Evolutionary conservation across 2,797 vertebrate genomes (phyloP), one percentile per base, ranked within the genome.

Genomic region (Rhinogobio ventralis): DNA sequence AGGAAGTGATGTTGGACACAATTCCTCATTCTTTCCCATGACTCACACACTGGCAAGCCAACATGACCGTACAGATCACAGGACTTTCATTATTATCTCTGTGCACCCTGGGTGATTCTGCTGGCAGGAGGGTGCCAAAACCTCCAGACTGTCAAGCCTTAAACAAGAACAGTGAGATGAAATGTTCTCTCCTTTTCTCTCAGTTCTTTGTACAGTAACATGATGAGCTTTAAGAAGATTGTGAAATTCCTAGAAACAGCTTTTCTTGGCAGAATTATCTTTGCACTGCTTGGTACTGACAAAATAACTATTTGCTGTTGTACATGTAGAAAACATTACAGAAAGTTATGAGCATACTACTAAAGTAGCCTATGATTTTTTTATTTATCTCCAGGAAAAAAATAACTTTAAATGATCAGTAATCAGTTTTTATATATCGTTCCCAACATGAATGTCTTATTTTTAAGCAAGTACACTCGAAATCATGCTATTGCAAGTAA

Each of bases 51-150:
- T 62, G 76, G 30, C 42, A 75, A 57, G 36, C 66, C 83, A 86
- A 57, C 46, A 51, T 78, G 80, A 88, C 76, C 36, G 2, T 10
- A 10, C 9, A n/a, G 42, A 86, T 73, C 83, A 88, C 85, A 85
- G 85, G 68, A 86, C 81, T 69, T 60, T 85, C 68, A 81, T 89
- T 88, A 87, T 86, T 71, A 67, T 55, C 51, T 25, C 15, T 1
- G 15, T 36, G 10, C 78, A 39, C 77, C 30, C 77, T 53, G 83
- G 66, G 78, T 71, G 39, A 79, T 51, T 73, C 79, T 46, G 57
- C 81, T 33, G 36, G 72, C 62, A 71, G 55, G 42, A 82, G 76
- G 76, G 77, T 67, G 80, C 23, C 42, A 39, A 71, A 74, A 36
- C 45, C 49, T 64, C 62, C 66, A 4, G 60, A 67, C 33, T 33